A percentile compares a stretch with the other conserved stretches of the same genome.
phyloP scores from a whole-genome alignment of 2,113 vertebrate species.

The Phalacrocorax carbo region DNA sequence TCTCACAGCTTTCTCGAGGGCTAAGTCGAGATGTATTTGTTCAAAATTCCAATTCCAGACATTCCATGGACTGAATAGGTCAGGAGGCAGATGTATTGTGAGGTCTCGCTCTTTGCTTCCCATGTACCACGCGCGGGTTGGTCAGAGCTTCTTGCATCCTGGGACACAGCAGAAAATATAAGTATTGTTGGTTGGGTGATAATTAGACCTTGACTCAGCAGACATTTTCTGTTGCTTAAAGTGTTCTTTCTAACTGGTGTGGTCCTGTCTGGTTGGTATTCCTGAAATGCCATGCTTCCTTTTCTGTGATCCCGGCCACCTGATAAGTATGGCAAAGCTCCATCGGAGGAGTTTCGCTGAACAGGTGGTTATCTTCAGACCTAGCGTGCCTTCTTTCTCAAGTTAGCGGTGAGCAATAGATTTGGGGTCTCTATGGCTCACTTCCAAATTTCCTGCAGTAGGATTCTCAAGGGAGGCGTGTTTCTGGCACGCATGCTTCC shows the following conservation, averaged over 20 bases:
- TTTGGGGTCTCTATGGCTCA: accelerated
- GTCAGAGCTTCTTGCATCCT: neutral
- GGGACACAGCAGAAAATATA: neutral
- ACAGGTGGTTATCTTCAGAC: neutral
- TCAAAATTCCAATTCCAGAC: neutral
- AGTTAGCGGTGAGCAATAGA: neutral
- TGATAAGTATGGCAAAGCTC: neutral
- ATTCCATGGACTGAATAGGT: neutral
- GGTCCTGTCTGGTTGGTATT: neutral
- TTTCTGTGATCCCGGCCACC: neutral
- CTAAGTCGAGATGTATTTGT: neutral
- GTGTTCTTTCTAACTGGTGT: accelerated
- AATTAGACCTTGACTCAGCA: neutral
- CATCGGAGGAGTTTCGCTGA: neutral
- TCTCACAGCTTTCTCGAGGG: neutral
- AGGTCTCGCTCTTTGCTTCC: neutral
- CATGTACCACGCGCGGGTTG: accelerated
- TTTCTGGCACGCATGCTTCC: neutral
- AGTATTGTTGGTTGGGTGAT: neutral
- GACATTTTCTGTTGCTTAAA: neutral
- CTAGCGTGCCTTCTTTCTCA: neutral
- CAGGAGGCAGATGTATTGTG: neutral
- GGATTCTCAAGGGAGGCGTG: neutral
- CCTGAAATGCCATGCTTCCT: neutral
- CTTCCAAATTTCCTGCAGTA: neutral